phyloP scores from a whole-genome alignment of 2,113 vertebrate species.

The Tamias sibiricus region DNA sequence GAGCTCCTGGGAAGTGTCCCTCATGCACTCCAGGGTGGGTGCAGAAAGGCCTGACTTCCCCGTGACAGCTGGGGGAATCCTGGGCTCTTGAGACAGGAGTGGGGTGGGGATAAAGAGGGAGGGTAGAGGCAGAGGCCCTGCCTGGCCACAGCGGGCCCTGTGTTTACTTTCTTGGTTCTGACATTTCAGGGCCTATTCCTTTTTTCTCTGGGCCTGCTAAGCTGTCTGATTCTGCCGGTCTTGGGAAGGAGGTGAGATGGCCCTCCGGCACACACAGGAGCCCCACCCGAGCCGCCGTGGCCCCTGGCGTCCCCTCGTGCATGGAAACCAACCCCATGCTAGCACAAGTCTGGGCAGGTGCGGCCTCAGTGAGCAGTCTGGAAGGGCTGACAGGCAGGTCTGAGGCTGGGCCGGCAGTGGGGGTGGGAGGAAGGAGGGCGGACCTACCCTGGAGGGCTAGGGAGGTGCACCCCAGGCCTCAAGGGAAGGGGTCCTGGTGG shows the following conservation, averaged over 20 bases:
- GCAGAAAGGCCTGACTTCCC: not conserved
- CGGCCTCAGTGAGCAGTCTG: not conserved
- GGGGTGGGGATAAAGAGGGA: not conserved
- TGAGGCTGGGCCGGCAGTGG: not conserved
- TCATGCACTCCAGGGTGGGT: too few relatives aligned
- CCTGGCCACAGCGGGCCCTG: not conserved
- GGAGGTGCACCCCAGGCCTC: not conserved
- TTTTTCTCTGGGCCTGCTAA: not conserved
- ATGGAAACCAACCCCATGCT: not conserved
- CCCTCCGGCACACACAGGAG: not conserved
- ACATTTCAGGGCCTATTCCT: not conserved
- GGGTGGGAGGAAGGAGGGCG: not conserved
- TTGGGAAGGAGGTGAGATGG: not conserved
- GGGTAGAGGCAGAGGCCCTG: not conserved
- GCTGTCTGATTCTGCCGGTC: not conserved
- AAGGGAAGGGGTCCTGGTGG: not conserved
- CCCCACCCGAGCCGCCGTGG: not conserved
- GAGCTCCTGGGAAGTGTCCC: not conserved
- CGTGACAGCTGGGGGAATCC: not conserved
- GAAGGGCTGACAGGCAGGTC: constrained; percentile 16
- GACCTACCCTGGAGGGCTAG: too few relatives aligned
- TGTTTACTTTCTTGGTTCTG: not conserved
- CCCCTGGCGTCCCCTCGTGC: not conserved
- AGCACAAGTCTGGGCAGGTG: constrained; percentile 62
- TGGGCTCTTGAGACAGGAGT: not conserved